Conservation (phyloP, 1,140 invertebrate genomes). For the Drosophila kurseongensis region DNA sequence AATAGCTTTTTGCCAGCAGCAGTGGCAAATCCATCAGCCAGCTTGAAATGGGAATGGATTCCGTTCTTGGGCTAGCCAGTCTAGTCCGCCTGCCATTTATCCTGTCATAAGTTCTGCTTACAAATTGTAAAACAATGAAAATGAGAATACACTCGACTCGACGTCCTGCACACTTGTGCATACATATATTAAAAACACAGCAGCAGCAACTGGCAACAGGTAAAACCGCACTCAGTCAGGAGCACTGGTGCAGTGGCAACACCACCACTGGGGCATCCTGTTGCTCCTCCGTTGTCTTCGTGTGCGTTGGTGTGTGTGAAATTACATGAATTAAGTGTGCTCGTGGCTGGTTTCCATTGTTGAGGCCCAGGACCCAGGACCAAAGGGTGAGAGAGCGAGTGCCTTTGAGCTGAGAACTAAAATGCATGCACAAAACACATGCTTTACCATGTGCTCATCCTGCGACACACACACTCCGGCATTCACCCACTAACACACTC, state of each 20-base stretch:
- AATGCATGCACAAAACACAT: conserved; percentile 67
- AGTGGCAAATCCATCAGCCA: conserved; percentile 62
- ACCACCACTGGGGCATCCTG: conserved; percentile 63
- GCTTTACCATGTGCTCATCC: conserved; percentile 78
- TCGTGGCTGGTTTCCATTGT: conserved; percentile 63
- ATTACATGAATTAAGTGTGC: conserved; percentile 81
- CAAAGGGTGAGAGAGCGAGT: conserved; percentile 14
- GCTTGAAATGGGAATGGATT: conserved; percentile 58
- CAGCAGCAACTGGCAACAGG: conserved; percentile 67
- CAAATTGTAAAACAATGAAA: conserved; percentile 83
- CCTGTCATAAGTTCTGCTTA: conserved; percentile 82
- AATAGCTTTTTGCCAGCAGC: conserved; percentile 63
- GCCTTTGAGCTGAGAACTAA: conserved; percentile 39
- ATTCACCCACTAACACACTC: conserved; percentile 7
- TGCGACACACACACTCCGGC: conserved; percentile 31
- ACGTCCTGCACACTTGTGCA: conserved; percentile 1
- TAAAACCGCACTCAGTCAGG: conserved; percentile 67
- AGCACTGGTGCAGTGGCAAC: conserved; percentile 3
- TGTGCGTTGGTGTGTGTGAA: conserved; percentile 69
- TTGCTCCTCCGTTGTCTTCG: conserved; percentile 64
- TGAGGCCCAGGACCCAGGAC: conserved; percentile 18
- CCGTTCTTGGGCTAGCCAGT: conserved; percentile 32
- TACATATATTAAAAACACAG: conserved; percentile 33
- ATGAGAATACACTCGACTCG: conserved; percentile 54
- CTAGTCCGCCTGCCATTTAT: conserved; percentile 57